Evolutionary conservation across 2,888 invertebrate species (phyloP).

Genomic region (Bembecia ichneumoniformis): DNA sequence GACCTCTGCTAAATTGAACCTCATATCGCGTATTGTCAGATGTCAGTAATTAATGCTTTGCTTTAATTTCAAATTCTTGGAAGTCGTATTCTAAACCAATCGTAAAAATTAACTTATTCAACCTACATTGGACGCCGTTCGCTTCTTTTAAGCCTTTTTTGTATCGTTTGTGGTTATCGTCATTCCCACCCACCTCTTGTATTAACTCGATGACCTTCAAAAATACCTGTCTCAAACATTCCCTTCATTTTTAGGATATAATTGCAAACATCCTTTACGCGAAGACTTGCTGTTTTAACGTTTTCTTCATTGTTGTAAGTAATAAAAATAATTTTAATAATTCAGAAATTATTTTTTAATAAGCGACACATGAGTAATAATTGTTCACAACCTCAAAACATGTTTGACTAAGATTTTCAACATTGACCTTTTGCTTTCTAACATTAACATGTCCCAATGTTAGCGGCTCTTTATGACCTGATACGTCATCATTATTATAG

Average conservation of each 20-base stretch:
- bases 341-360: too few species aligned
- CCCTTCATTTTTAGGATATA: conserved; percentile 10
- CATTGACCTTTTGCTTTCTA: background rate
- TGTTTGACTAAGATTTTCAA: too few species aligned
- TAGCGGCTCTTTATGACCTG: background rate
- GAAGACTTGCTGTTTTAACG: conserved; percentile 5
- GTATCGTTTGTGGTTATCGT: conserved; percentile 14
- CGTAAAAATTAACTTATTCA: conserved; percentile 1
- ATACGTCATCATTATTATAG: conserved; percentile 28
- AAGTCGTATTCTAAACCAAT: conserved; percentile 13
- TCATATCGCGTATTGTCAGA: conserved; percentile 23
- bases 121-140: background rate
- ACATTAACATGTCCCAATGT: conserved; percentile 5
- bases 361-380: too few species aligned
- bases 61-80: conserved; percentile 30
- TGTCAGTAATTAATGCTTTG: conserved; percentile 24
- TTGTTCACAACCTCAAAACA: too few species aligned
- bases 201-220: conserved; percentile 31
- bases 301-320: conserved; percentile 3
- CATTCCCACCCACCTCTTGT: conserved; percentile 23
- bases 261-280: conserved; percentile 15
- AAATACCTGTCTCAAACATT: conserved; percentile 17
- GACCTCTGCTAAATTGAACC: conserved; percentile 30
- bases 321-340: too few species aligned
- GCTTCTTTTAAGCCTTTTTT: background rate